Evolutionary conservation across 1,140 invertebrate genomes (phyloP).

Genomic region (Polyergus mexicanus): DNA sequence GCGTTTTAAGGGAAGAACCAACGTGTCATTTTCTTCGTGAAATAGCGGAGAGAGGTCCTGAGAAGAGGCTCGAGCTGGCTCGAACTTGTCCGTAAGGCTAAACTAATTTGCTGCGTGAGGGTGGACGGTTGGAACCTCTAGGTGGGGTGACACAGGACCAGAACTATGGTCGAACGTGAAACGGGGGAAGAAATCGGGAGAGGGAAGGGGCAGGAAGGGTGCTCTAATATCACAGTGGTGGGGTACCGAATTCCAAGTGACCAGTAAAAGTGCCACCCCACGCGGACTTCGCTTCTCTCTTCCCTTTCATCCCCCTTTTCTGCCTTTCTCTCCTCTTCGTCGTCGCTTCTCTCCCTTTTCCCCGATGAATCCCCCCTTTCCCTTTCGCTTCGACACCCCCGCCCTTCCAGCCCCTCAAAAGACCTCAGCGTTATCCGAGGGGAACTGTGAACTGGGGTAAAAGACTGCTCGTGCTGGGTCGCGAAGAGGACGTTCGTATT

Average conservation of each 20-base stretch:
- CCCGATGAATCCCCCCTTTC: constrained; percentile 47
- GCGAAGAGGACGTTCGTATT: constrained; percentile 65
- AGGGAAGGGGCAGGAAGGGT: constrained; percentile 5
- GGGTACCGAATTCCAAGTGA: constrained; percentile 82
- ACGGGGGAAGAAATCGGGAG: constrained; percentile 27
- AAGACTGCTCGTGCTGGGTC: constrained; percentile 78
- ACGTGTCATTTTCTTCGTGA: constrained; percentile 66
- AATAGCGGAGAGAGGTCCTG: constrained; percentile 65
- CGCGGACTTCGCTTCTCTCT: constrained; percentile 47
- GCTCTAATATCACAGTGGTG: constrained; percentile 54
- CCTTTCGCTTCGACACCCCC: constrained; percentile 53
- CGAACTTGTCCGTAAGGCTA: constrained; percentile 75
- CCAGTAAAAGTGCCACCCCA: constrained; percentile 74
- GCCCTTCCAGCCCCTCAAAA: constrained; percentile 58
- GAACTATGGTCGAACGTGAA: constrained; percentile 52
- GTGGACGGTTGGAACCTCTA: constrained; percentile 58
- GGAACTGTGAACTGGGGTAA: constrained; percentile 84
- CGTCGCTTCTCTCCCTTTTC: constrained; percentile 26
- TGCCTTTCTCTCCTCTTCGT: constrained; percentile 59
- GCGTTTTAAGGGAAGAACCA: constrained; percentile 65
- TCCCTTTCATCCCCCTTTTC: constrained; percentile 57
- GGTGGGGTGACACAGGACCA: constrained; percentile 70
- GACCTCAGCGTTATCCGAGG: constrained; percentile 51
- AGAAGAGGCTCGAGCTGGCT: constrained; percentile 62
- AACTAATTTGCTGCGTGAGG: constrained; percentile 77